A percentile compares a stretch with the other conserved stretches of the same genome.
phyloP scores from a whole-genome alignment of 2,113 vertebrate genomes.

The Triplophysa siluroides region DNA sequence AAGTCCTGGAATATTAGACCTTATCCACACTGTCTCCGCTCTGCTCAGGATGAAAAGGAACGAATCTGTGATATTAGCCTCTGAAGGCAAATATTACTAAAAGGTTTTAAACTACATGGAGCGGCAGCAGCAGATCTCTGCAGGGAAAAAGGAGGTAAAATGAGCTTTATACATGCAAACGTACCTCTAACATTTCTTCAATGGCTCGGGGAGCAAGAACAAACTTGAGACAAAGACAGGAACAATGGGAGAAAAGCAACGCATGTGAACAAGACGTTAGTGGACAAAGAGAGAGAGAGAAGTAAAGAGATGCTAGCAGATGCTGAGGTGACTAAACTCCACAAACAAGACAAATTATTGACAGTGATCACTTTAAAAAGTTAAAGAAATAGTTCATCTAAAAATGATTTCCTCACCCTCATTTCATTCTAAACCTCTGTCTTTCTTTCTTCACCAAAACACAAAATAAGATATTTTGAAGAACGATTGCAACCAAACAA shows the following conservation, averaged over 20 bases:
- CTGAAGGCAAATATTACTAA: background rate
- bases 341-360: background rate
- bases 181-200: conserved; percentile 78
- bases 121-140: background rate
- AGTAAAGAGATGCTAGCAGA: background rate
- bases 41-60: conserved; percentile 3
- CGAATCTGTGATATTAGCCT: background rate
- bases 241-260: conserved; percentile 50
- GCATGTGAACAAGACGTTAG: conserved; percentile 48
- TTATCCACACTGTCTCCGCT: background rate
- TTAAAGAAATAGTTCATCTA: background rate
- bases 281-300: conserved; percentile 48
- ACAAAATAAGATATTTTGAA: no score
- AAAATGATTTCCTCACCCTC: no score
- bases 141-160: background rate
- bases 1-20: conserved; percentile 36
- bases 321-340: background rate
- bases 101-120: conserved; percentile 16
- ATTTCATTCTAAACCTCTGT: no score
- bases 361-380: background rate
- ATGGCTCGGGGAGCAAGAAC: conserved; percentile 73
- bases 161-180: conserved; percentile 54
- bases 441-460: no score
- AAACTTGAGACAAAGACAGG: conserved; percentile 68
- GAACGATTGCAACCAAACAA: no score